Base-by-base conservation (phyloP, 1,140 invertebrate species). In the Calycopis cecrops region DNA sequence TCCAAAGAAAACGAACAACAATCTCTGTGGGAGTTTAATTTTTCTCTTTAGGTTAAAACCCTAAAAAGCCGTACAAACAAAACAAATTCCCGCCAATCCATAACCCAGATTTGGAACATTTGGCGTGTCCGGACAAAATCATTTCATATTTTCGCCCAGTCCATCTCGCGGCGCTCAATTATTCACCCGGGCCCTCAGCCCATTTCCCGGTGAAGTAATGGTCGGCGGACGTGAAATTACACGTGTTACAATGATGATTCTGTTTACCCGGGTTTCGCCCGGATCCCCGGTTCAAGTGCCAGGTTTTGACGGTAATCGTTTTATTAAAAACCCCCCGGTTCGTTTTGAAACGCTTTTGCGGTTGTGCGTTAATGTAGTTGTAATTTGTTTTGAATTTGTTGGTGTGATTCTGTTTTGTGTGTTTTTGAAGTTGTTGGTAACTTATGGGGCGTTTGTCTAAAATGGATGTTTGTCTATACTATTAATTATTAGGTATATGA, bases 71-170 rank as follows among this genome's bases (percentile, higher is more conserved):
- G n/a, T 28, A 28, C 21, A 28, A 58, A 66, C 67, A 64, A 69
- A 69, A 60, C 63, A 67, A 67, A 63, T 65, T 67, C 62, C 59
- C 60, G 58, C 59, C 21, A 28, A 62, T 59, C 49, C 63, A 52
- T 73, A 12, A 40, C 38, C 4, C 1, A 16, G 21, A 28, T 28
- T 28, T 28, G 16, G 12, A 44, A 9, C 9, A 16, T 44, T 16
- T 16, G 12, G 52, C 57, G 62, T 60, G 54, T 52, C 61, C 70
- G 70, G 71, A 71, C 74, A 72, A 65, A 73, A 74, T 76, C 76
- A 77, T 79, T 79, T 77, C 79, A 85, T 82, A 85, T 79, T 82
- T 84, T 72, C 77, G 52, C 67, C 71, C 62, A 67, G 68, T 76
- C 73, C 69, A 75, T 76, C 75, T 74, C 74, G 71, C 73, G 55